Evolutionary conservation across 2,113 vertebrate genomes (phyloP).

Genomic region (Egretta garzetta): DNA sequence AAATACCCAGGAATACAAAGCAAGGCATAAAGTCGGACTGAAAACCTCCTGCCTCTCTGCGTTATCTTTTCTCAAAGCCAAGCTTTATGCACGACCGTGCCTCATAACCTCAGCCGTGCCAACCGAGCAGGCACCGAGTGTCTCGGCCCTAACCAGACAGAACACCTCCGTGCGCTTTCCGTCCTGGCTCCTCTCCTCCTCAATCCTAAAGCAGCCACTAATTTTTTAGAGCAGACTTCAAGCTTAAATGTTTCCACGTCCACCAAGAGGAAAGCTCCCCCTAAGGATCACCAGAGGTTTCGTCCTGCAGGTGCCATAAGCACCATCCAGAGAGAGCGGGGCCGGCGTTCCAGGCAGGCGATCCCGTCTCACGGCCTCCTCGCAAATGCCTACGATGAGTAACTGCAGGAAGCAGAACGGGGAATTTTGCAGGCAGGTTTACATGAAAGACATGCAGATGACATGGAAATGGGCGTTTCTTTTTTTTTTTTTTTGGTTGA

Average conservation of each 20-base stretch:
- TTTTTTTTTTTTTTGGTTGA: not conserved
- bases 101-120: not conserved
- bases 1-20: not conserved
- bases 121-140: not conserved
- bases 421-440: not conserved
- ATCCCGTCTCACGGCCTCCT: not conserved
- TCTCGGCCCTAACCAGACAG: not conserved
- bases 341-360: not conserved
- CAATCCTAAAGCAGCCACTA: not conserved
- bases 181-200: not conserved
- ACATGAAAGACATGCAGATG: not conserved
- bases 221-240: not conserved
- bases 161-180: not conserved
- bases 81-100: not conserved
- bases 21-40: not conserved
- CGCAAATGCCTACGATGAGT: rapidly evolving
- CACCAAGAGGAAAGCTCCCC: not conserved
- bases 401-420: not conserved
- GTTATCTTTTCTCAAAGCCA: not conserved
- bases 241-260: not conserved
- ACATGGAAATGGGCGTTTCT: not conserved
- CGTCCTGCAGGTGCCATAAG: not conserved
- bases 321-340: not conserved
- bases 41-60: not conserved
- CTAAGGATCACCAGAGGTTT: not conserved